A percentile compares a stretch with the other conserved stretches of the same genome.
Conservation (phyloP, 2,888 invertebrate species). For the Lamproptera curius region DNA sequence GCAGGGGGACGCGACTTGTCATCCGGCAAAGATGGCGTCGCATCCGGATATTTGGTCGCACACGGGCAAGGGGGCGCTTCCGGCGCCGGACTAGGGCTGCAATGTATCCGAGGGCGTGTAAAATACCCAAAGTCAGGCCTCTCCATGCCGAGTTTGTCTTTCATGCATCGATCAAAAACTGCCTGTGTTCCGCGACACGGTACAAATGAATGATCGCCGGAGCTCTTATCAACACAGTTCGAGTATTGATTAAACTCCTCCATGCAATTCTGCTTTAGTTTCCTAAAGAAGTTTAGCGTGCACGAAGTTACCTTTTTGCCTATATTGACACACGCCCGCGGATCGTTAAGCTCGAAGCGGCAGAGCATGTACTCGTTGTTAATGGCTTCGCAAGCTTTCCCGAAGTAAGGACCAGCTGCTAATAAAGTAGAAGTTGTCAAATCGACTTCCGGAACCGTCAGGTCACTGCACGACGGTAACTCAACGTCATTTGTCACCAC, state of each 20-base stretch:
- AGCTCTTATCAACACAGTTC: constrained; percentile 85
- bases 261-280: constrained; percentile 88
- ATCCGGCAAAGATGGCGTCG: constrained; percentile 81
- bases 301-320: constrained; percentile 94
- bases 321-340: constrained; percentile 88
- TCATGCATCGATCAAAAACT: constrained; percentile 89
- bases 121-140: constrained; percentile 91
- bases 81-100: constrained; percentile 76
- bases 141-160: constrained; percentile 84
- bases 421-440: constrained; percentile 89
- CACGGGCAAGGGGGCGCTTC: constrained; percentile 68
- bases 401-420: constrained; percentile 92
- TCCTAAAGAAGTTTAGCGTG: constrained; percentile 88
- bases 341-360: constrained; percentile 87
- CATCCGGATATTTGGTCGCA: constrained; percentile 79
- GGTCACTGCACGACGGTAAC: constrained; percentile 88
- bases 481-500: constrained; percentile 80
- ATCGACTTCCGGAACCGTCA: constrained; percentile 88
- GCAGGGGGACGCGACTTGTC: constrained; percentile 77
- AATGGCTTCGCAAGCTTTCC: constrained; percentile 91
- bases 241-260: constrained; percentile 92
- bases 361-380: constrained; percentile 98
- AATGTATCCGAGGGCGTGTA: constrained; percentile 82
- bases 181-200: constrained; percentile 91
- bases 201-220: constrained; percentile 78